These are phyloP conservation scores for Bombus affinis DNA, from an alignment of 1,140 invertebrate genomes.

Conservation along the genomic window DNA sequence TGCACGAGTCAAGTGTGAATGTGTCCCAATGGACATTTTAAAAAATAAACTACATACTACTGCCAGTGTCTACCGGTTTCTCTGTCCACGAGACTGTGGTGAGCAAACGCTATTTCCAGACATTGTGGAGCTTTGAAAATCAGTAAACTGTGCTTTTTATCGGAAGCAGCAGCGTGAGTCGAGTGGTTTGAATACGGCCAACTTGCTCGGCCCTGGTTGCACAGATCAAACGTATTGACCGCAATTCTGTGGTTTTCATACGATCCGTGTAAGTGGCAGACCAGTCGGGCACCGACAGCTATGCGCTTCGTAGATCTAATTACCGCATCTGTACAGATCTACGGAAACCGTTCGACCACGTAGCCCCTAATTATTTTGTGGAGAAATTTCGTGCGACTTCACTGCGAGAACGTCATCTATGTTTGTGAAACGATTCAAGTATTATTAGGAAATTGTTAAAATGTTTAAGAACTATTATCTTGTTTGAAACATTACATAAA, in stretches of 20 bases:
- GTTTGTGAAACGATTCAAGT: too few species aligned
- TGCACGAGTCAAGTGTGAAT: not conserved
- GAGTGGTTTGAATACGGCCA: conserved; percentile 56
- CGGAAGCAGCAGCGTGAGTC: conserved; percentile 50
- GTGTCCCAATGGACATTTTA: too few species aligned
- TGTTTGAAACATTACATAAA: too few species aligned
- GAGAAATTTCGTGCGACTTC: not conserved
- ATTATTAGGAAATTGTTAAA: too few species aligned
- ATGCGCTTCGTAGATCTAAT: conserved; percentile 31
- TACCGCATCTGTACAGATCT: conserved; percentile 8
- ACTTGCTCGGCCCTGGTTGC: not conserved
- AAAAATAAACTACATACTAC: not conserved
- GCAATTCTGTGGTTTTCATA: conserved; percentile 73
- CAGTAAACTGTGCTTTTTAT: conserved; percentile 59
- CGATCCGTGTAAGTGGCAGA: conserved; percentile 42
- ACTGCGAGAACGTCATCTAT: too few species aligned
- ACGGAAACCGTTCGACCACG: not conserved
- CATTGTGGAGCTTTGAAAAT: conserved; percentile 42
- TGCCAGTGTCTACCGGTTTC: not conserved
- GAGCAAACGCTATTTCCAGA: conserved; percentile 3
- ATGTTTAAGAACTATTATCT: too few species aligned
- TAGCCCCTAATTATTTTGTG: conserved; percentile 54
- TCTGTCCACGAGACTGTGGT: not conserved
- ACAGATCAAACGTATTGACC: conserved; percentile 78
- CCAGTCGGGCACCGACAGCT: not conserved